Base-by-base conservation (phyloP, 2,888 invertebrate species). In the Cecidostiba fungosa region DNA sequence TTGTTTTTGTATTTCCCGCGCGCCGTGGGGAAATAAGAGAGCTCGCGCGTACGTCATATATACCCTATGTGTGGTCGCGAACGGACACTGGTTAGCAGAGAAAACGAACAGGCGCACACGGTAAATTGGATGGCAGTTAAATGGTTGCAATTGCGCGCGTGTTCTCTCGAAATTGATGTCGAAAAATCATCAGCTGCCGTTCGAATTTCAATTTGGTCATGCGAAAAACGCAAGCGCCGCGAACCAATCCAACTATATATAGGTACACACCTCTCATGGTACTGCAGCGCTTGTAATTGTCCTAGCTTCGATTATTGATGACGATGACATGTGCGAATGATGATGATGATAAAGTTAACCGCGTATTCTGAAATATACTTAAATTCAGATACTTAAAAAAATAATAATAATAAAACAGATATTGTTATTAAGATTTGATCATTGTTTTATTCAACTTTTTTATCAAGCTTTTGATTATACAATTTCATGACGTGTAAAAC, bases 121-220 rank as follows among this genome's bases (percentile, higher is more conserved):
- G 84, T 73, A 90, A 90, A 89, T 89, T 88, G 88, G 88, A 90
- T 88, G 87, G 88, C 86, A 87, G 85, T 87, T 88, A 89, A 89
- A 89, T 88, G 88, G 86, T 85, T 85, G 88, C 85, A 80, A 85
- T 84, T 76, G 87, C 84, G 85, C 86, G 87, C 29, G 36, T 26
- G n/a, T n/a, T 36, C 29, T 43, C 82, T 19, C 66, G 82, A 76
- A 82, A 85, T 86, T 86, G 87, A 88, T 86, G 88, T 88, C 86
- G 88, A 89, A 89, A 89, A 89, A 87, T 82, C 85, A 87, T 85
- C 72, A 76, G 29, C 47, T 43, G 69, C 59, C 82, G 81, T 85
- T 74, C 73, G 73, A 50, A 80, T 79, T 69, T 69, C 73, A 77
- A 84, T 86, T 86, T 72, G 50, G 36, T 81, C 50, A 79, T 59